phyloP scores from a whole-genome alignment of 2,113 vertebrate species.

The Leptobrachium ailaonicum region DNA sequence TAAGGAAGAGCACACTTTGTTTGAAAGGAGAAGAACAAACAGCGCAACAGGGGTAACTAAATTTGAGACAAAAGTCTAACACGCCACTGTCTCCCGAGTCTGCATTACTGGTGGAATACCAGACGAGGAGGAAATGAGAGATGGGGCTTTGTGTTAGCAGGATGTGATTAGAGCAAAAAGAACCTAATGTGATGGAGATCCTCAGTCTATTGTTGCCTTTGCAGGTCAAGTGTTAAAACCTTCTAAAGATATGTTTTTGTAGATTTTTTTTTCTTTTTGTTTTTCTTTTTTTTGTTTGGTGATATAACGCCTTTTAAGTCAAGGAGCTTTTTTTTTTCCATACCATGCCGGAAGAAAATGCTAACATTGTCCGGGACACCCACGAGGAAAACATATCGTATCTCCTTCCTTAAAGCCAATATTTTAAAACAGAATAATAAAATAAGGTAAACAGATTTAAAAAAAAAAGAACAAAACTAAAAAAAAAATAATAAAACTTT shows the following conservation, averaged over 20 bases:
- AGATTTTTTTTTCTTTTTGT: too few species aligned
- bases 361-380: too few species aligned
- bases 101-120: constrained; percentile 58
- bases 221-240: constrained; percentile 67
- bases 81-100: constrained; percentile 54
- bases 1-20: constrained; percentile 54
- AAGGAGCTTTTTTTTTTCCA: constrained; percentile 28
- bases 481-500: too few species aligned
- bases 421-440: too few species aligned
- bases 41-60: constrained; percentile 60
- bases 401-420: too few species aligned
- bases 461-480: too few species aligned
- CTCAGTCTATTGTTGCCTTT: constrained; percentile 63
- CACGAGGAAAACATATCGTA: too few species aligned
- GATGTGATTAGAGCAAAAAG: constrained; percentile 65
- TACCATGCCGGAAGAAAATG: not conserved
- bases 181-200: constrained; percentile 62
- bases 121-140: constrained; percentile 64
- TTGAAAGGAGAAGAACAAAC: constrained; percentile 62
- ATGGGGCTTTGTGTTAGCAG: constrained; percentile 63
- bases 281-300: constrained; percentile 28
- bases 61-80: constrained; percentile 52
- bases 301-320: constrained; percentile 38
- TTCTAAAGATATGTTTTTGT: constrained; percentile 56
- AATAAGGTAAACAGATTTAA: too few species aligned